These are phyloP conservation scores for Drosophila nebulosa DNA, from an alignment of 1,140 invertebrate genomes.

Conservation along the genomic window DNA sequence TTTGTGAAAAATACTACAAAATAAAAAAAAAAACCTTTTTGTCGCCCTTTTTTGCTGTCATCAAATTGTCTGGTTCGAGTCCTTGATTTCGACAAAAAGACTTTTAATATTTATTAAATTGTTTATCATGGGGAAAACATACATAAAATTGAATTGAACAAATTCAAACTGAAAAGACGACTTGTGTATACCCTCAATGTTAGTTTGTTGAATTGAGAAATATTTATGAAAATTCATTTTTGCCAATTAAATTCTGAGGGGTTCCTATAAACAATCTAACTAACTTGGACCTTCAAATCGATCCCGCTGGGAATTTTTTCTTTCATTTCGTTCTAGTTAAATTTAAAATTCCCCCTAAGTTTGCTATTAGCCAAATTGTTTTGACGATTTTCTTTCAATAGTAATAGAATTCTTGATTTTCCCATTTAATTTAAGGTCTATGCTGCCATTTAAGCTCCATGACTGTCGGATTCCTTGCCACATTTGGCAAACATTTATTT, in stretches of 20 bases:
- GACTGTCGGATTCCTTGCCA: background rate
- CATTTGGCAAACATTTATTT: background rate
- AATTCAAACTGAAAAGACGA: background rate
- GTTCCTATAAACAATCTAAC: too few species aligned
- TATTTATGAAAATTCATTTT: too few species aligned
- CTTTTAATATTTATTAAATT: slow-evolving; percentile 32
- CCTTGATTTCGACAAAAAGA: background rate
- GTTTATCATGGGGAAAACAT: slow-evolving; percentile 16
- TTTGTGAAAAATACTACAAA: slow-evolving; percentile 15
- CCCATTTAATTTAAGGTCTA: background rate
- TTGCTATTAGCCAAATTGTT: too few species aligned
- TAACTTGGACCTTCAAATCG: too few species aligned
- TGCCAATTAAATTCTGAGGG: too few species aligned
- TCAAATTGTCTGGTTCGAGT: slow-evolving; percentile 19
- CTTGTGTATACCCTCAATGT: too few species aligned
- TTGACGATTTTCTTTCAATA: too few species aligned
- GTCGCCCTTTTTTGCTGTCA: slow-evolving; percentile 10
- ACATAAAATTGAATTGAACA: background rate
- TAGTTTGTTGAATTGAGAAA: too few species aligned
- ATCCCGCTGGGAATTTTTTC: too few species aligned
- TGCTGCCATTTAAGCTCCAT: background rate
- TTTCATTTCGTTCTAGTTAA: too few species aligned
- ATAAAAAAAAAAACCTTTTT: slow-evolving; percentile 8
- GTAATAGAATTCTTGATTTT: too few species aligned
- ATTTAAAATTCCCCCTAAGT: too few species aligned